Evolutionary conservation across 2,888 invertebrate genomes (phyloP), one percentile per base, ranked within the genome.

Genomic region (Meghimatium bilineatum): DNA sequence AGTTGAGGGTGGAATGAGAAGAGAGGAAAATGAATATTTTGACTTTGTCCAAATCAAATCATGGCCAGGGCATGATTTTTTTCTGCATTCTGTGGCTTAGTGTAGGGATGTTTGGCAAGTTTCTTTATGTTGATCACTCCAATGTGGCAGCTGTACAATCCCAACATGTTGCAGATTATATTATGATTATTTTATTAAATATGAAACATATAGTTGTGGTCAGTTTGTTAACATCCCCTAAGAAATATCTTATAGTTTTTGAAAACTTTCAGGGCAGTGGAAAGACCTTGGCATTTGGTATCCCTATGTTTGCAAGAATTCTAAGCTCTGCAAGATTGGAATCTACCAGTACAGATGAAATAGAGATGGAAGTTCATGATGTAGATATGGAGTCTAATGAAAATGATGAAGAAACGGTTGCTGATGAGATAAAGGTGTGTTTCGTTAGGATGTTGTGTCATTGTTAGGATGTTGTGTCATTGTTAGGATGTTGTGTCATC

Each of bases 281-380:
- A 0, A 99, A 99, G 95, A 99, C 99, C 0, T 94, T 99, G 80
- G 99, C 99, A 0, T 99, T 99, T 94, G 98, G 97, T 0, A 96
- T 99, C 85, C 99, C 99, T 20, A 96, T 99, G 69, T 94, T 99
- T 84, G 95, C 96, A 81, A 97, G 97, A 29, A 98, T 99, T 87
- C 94, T 98, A 29, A 60, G 87, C 77, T 83, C 83, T 44, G 87
- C 56, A 56, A 56, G 87, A 79, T 85, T 94, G 56, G 36, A 32
- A 76, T 32, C 26, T 14, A 78, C 84, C 60, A 67, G 84, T 0
- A 87, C 88, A 78, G 87, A 85, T 32, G 86, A 86, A 77, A 86
- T 60, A 60, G 87, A 86, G 78, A 86, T 60, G 66, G 87, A 79
- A 66, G 17, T 67, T 10, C 71, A 80, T 38, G 56, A 52, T 63